Base-by-base conservation (phyloP, 2,888 invertebrate genomes). In the Ferdinandea cuprea region DNA sequence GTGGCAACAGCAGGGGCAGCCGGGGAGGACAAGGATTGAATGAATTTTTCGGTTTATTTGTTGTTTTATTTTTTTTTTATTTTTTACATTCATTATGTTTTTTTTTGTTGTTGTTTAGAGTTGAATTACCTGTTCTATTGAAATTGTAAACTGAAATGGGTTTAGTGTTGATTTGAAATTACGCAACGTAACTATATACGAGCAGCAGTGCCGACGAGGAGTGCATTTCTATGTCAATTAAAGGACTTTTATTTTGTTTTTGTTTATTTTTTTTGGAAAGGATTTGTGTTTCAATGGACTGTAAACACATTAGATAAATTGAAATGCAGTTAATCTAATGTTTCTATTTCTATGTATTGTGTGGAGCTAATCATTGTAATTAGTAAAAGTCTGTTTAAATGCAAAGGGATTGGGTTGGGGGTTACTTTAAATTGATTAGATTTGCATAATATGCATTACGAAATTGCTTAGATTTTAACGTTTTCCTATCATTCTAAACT, bases 21-120 rank as follows among this genome's bases (percentile, higher is more conserved):
- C 17, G 7, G 17, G 73, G 68, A 74, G 71, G 71, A 65, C 71
- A 73, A 74, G 71, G 71, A 65, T 76, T 76, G 37, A 71, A 71
- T 81, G 58, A 48, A 81, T 79, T 59, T 46, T 56, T 68, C 28
- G 30, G 59, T 13, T 66, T 69, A 50, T 69, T 74, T 80, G 56
- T 63, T 63, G 52, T 46, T 61, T 52, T 69, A 63, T 50, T 74
- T 28, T 69, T 52, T 35, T 54, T 15, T 35, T n/a, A n/a, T n/a
- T 79, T 59, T 46, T 56, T 68, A 19, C 21, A 52, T 13, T 66
- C 65, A 50, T 69, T 74, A 74, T 48, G 58, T 63, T 44, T 46
- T 61, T 52, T 69, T 63, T 50, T 74, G 17, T 69, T 52, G 25
- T 54, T 15, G 25, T 63, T 68, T 25, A 37, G 37, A 50, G 17